A percentile compares a stretch with the other conserved stretches of the same genome.
phyloP scores from a whole-genome alignment of 2,888 invertebrate species.

The Cylindroiulus punctatus region DNA sequence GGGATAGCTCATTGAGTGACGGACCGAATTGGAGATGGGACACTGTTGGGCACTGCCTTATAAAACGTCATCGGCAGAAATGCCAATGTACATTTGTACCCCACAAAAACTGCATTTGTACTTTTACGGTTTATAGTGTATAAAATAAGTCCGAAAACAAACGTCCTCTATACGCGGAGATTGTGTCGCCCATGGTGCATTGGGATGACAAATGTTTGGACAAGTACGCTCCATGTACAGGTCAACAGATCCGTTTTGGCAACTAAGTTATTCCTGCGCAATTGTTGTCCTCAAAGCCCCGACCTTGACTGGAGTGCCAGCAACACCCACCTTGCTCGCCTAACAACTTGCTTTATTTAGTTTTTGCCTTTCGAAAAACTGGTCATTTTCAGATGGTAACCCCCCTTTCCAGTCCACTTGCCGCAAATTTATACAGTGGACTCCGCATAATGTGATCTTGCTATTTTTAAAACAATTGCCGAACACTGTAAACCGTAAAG shows the following conservation, averaged over 20 bases:
- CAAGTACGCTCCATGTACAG: background rate
- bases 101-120: too few relatives aligned
- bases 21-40: background rate
- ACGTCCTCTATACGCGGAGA: background rate
- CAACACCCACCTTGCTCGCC: constrained; percentile 12
- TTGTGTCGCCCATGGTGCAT: background rate
- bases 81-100: too few relatives aligned
- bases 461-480: too few relatives aligned
- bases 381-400: constrained; percentile 5
- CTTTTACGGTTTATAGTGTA: too few relatives aligned
- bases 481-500: too few relatives aligned
- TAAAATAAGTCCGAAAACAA: too few relatives aligned
- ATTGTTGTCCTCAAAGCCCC: constrained; percentile 14
- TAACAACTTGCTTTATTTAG: background rate
- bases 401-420: background rate
- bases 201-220: constrained; percentile 34
- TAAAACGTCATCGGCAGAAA: too few relatives aligned
- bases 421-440: constrained; percentile 15
- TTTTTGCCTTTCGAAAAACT: background rate
- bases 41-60: background rate
- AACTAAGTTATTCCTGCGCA: background rate
- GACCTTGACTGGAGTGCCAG: constrained; percentile 21
- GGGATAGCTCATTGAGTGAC: constrained; percentile 28
- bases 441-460: too few relatives aligned
- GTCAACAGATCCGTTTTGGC: constrained; percentile 30